Percentiles rank a stretch among this genome's conserved stretches.
Conservation (phyloP, 2,888 invertebrate genomes). For the Chironomus tentans region DNA sequence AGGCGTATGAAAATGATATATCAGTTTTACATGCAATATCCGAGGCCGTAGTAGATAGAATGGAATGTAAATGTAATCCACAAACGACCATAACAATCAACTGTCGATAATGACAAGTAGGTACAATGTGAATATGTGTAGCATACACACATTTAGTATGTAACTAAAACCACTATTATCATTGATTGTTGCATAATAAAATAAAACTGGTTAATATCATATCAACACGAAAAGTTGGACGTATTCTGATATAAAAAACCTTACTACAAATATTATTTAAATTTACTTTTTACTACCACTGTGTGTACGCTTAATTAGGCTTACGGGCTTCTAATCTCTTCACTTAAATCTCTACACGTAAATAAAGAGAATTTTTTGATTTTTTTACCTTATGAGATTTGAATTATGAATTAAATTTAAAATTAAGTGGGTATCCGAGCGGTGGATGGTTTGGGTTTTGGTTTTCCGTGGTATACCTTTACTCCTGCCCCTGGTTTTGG, state of each 20-base stretch:
- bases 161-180: background rate
- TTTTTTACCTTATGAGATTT: background rate
- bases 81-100: background rate
- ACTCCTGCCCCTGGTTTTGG: too few relatives aligned
- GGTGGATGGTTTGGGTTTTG: too few relatives aligned
- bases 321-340: background rate
- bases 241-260: conserved; percentile 1
- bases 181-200: conserved; percentile 12
- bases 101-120: background rate
- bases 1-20: conserved; percentile 20
- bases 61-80: too few relatives aligned
- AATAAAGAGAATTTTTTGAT: background rate
- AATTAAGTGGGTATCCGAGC: background rate
- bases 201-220: conserved; percentile 19
- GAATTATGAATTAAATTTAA: background rate
- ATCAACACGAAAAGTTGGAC: conserved; percentile 25
- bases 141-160: too few relatives aligned
- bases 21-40: conserved; percentile 14
- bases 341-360: background rate
- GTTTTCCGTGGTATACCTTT: too few relatives aligned
- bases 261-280: background rate
- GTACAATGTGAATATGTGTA: background rate
- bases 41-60: background rate
- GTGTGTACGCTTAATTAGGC: conserved; percentile 6
- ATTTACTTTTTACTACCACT: background rate